Evolutionary conservation across 2,113 vertebrate species (phyloP).

Genomic region (Mirza zaza): DNA sequence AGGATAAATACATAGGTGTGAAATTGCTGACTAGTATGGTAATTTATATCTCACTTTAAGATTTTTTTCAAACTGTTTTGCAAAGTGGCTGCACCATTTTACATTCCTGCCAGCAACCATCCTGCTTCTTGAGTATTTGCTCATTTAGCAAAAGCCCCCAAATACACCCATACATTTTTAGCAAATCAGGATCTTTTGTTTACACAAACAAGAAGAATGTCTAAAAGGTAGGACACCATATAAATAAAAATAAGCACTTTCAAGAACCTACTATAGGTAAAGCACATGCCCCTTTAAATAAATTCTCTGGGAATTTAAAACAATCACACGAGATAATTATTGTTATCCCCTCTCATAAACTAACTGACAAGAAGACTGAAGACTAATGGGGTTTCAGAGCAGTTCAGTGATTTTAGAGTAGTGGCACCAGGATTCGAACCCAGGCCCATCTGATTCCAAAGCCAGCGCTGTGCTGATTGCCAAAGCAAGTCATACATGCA

Average conservation of each 20-base stretch:
- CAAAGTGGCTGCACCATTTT: background rate
- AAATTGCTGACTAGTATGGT: background rate
- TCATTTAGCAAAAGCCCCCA: background rate
- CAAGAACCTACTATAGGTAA: background rate
- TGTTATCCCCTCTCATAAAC: background rate
- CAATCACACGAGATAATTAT: background rate
- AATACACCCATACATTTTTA: background rate
- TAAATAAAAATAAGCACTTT: background rate
- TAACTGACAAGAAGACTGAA: background rate
- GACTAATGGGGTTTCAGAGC: background rate
- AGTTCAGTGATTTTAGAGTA: background rate
- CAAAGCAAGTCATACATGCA: background rate
- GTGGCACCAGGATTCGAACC: background rate
- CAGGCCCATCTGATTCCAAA: background rate
- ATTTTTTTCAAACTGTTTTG: background rate
- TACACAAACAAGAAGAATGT: background rate
- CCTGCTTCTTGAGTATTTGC: background rate
- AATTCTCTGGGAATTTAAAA: background rate
- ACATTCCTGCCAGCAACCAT: background rate
- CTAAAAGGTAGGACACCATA: background rate
- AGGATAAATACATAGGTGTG: background rate
- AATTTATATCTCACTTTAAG: background rate
- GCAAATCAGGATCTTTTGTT: background rate
- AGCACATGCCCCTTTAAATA: too few relatives aligned
- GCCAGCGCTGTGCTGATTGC: too few relatives aligned